phyloP scores from a whole-genome alignment of 37 sponge, comb jelly and placozoan genomes.

The Ephydatia muelleri region DNA sequence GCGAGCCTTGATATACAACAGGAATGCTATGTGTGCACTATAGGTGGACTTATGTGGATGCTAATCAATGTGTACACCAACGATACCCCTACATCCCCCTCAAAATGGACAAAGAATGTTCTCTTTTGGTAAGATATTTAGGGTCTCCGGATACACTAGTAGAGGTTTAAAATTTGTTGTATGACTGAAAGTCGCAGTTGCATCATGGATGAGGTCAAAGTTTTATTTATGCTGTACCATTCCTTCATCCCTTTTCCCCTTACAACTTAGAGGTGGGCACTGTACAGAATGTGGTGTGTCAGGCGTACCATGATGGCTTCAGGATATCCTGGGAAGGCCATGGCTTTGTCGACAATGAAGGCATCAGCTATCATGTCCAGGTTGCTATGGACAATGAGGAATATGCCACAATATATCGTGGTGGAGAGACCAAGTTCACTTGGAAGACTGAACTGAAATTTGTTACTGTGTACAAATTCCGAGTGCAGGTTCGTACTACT shows the following conservation, averaged over 20 bases:
- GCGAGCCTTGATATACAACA: too few species aligned
- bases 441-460: constrained; percentile 27
- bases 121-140: too few species aligned
- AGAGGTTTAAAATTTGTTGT: too few species aligned
- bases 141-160: too few species aligned
- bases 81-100: too few species aligned
- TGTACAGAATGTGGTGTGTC: constrained; percentile 3
- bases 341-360: constrained; percentile 40
- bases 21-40: too few species aligned
- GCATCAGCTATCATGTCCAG: constrained; percentile 46
- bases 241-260: neutral
- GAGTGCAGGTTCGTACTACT: constrained; percentile 48
- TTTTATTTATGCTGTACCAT: neutral
- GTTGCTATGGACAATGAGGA: constrained; percentile 8
- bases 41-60: too few species aligned
- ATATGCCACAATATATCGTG: constrained; percentile 16
- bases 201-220: neutral
- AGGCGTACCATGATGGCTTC: constrained; percentile 55
- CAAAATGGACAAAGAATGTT: neutral
- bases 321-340: constrained; percentile 44
- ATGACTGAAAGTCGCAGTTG: too few species aligned
- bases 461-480: constrained; percentile 7
- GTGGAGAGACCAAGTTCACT: constrained; percentile 48
- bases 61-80: too few species aligned
- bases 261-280: constrained; percentile 39